These are phyloP conservation scores for Drosophila falleni DNA, from an alignment of 2,888 invertebrate genomes.

Conservation along the genomic window DNA sequence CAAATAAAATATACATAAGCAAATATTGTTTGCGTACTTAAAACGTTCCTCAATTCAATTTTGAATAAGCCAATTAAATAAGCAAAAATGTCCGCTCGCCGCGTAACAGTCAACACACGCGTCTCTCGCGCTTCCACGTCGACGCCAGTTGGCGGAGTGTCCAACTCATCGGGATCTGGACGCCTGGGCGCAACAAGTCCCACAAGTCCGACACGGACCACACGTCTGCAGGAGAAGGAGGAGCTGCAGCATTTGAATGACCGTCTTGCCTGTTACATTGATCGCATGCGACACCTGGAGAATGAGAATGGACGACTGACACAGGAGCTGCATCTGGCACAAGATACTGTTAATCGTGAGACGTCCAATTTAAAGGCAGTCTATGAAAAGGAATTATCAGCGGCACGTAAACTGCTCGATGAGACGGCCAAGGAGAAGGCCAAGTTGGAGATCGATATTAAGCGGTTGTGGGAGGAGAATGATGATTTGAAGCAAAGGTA, in stretches of 20 bases:
- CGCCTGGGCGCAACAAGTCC: constrained; percentile 86
- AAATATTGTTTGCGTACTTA: constrained; percentile 37
- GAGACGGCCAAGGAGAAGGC: constrained; percentile 97
- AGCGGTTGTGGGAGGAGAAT: constrained; percentile 94
- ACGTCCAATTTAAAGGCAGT: constrained; percentile 95
- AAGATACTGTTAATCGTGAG: constrained; percentile 95
- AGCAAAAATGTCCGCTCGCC: constrained; percentile 81
- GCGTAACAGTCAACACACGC: constrained; percentile 81
- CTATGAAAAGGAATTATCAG: constrained; percentile 96
- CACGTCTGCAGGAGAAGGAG: constrained; percentile 96
- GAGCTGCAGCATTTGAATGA: constrained; percentile 97
- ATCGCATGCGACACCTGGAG: constrained; percentile 96
- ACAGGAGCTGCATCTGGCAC: constrained; percentile 92
- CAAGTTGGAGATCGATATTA: constrained; percentile 96
- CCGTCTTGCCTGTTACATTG: constrained; percentile 98
- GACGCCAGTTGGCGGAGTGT: constrained; percentile 77
- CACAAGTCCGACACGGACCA: constrained; percentile 94
- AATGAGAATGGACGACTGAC: constrained; percentile 94
- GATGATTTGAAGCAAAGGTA: constrained; percentile 92
- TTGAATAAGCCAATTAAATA: constrained; percentile 18
- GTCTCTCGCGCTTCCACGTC: constrained; percentile 82
- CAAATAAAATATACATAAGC: constrained; percentile 6
- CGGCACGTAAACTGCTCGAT: constrained; percentile 95
- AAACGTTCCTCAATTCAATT: constrained; percentile 49
- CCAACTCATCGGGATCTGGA: constrained; percentile 50